These are phyloP conservation scores for Nycticryphes semicollaris DNA, from an alignment of 2,113 vertebrate genomes.

Conservation along the genomic window DNA sequence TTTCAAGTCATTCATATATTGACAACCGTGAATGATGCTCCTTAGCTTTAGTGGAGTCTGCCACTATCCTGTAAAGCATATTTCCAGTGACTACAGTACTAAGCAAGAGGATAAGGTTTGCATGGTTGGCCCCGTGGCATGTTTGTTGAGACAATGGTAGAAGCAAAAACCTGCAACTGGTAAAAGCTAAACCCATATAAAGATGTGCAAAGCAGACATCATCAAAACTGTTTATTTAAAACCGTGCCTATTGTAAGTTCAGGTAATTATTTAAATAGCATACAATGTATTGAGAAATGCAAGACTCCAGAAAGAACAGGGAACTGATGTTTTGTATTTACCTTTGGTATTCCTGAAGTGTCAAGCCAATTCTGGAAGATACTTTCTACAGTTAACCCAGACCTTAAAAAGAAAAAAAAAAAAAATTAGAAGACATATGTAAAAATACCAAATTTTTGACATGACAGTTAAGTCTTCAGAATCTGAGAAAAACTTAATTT, in stretches of 20 bases:
- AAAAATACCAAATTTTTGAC: not conserved
- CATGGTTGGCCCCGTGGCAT: not conserved
- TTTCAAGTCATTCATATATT: not conserved
- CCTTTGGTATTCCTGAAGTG: slow-evolving; percentile 90
- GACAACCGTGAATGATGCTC: not conserved
- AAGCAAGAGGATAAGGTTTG: not conserved
- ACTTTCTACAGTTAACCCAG: slow-evolving; percentile 82
- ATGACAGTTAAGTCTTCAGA: not conserved
- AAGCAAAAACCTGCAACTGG: not conserved
- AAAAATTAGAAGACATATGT: not conserved
- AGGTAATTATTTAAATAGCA: not conserved
- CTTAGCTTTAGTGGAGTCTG: not conserved
- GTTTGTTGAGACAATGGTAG: not conserved
- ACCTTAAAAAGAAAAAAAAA: slow-evolving; percentile 82
- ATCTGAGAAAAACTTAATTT: not conserved
- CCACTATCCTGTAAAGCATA: not conserved
- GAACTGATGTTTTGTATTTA: slow-evolving; percentile 57
- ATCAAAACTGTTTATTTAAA: not conserved
- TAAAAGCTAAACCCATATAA: not conserved
- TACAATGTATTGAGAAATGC: not conserved
- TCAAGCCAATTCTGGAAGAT: slow-evolving; percentile 92
- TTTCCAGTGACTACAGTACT: not conserved
- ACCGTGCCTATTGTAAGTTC: not conserved
- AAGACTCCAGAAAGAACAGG: not conserved
- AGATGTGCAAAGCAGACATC: not conserved